These are phyloP conservation scores for Cynopterus brachyotis DNA, from an alignment of 2,113 vertebrate species.

Conservation along the genomic window DNA sequence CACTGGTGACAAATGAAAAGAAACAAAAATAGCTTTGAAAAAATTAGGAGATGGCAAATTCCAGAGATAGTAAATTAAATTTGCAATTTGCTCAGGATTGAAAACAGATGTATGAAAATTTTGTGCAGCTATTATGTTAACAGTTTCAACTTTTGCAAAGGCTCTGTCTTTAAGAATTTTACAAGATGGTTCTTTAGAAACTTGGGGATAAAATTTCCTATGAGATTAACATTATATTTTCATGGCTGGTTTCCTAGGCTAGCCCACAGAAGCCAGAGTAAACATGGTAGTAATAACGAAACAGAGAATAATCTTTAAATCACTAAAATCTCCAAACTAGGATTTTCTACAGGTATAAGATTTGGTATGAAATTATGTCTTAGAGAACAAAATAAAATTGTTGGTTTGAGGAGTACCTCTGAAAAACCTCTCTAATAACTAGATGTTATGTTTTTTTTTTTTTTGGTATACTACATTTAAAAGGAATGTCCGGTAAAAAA, in stretches of 20 bases:
- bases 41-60: not conserved
- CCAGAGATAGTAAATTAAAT: not conserved
- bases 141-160: not conserved
- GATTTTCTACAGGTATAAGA: not conserved
- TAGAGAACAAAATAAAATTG: not conserved
- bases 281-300: not conserved
- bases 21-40: not conserved
- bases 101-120: not conserved
- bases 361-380: not conserved
- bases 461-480: conserved; percentile 17
- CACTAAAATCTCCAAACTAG: not conserved
- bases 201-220: not conserved
- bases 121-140: not conserved
- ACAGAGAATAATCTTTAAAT: not conserved
- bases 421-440: not conserved
- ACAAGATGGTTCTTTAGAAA: not conserved
- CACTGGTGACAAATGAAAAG: not conserved
- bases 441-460: not conserved
- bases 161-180: not conserved
- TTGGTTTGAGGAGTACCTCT: not conserved
- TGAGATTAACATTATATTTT: not conserved
- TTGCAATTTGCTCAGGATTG: not conserved
- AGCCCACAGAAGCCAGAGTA: not conserved
- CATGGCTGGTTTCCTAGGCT: not conserved
- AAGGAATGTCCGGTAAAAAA: not conserved